Percentiles rank a stretch among this genome's conserved stretches.
These are phyloP conservation scores for Setipinna tenuifilis DNA, from an alignment of 2,797 vertebrate species.

Conservation along the genomic window DNA sequence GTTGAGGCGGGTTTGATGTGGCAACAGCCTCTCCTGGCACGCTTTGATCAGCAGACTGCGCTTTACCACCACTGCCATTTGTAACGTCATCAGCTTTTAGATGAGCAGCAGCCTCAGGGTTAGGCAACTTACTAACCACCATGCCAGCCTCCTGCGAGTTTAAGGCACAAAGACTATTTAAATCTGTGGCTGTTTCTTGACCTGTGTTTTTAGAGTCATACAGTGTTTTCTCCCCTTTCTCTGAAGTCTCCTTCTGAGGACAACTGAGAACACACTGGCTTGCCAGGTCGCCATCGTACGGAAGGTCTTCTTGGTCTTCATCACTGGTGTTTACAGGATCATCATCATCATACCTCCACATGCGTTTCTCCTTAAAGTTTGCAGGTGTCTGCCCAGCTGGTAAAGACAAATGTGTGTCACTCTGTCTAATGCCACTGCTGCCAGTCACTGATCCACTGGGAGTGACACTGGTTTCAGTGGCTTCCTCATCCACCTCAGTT, in stretches of 20 bases:
- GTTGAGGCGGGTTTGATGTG: constrained; percentile 36
- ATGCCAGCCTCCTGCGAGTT: background rate
- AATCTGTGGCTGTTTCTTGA: background rate
- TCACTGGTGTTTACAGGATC: constrained; percentile 72
- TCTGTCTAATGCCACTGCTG: constrained; percentile 49
- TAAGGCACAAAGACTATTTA: background rate
- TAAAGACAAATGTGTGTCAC: background rate
- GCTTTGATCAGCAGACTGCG: background rate
- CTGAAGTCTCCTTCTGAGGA: background rate
- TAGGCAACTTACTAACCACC: background rate
- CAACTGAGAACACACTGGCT: constrained; percentile 52
- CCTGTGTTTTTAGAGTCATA: background rate
- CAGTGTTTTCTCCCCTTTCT: constrained; percentile 31
- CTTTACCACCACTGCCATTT: background rate
- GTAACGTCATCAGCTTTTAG: background rate
- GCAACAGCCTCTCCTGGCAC: constrained; percentile 19
- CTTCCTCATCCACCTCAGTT: constrained; percentile 54
- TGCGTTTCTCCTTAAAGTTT: constrained; percentile 33
- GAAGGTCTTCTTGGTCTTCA: constrained; percentile 84
- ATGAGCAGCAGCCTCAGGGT: background rate
- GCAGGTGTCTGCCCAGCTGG: constrained; percentile 56
- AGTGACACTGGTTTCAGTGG: constrained; percentile 57
- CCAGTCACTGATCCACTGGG: constrained; percentile 37
- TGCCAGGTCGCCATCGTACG: constrained; percentile 71
- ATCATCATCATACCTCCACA: constrained; percentile 52